Percentiles rank a stretch among this genome's conserved stretches.
phyloP scores from a whole-genome alignment of 2,888 invertebrate genomes.

The Melangyna quadrimaculata region DNA sequence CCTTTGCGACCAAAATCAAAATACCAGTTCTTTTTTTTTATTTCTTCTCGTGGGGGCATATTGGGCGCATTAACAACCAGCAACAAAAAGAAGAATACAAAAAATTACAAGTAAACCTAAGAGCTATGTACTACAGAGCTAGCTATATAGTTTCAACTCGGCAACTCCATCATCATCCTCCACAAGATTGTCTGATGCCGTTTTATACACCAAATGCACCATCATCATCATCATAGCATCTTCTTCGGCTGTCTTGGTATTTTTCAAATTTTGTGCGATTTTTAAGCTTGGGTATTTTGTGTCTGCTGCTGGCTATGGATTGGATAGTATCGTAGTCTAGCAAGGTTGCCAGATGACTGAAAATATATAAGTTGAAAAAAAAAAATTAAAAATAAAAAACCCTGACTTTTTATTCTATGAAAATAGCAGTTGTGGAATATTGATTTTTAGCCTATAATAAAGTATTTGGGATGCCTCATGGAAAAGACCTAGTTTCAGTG shows the following conservation, averaged over 20 bases:
- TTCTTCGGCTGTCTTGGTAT: slow-evolving; percentile 4
- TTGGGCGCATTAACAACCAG: slow-evolving; percentile 30
- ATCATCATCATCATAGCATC: slow-evolving; percentile 22
- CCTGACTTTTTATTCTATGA: too few species aligned
- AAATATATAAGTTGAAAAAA: background rate
- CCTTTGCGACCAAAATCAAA: slow-evolving; percentile 47
- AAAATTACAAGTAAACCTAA: background rate
- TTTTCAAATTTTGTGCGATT: slow-evolving; percentile 26
- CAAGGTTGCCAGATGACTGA: background rate
- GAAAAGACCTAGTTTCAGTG: too few species aligned
- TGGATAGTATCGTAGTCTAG: background rate
- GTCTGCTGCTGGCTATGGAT: slow-evolving; percentile 26
- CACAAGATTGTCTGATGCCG: slow-evolving; percentile 16
- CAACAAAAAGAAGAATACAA: slow-evolving; percentile 18
- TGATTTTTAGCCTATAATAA: too few species aligned
- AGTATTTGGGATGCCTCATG: too few species aligned
- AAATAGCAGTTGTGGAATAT: too few species aligned
- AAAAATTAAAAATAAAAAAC: too few species aligned
- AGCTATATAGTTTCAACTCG: background rate
- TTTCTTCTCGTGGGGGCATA: slow-evolving; percentile 35
- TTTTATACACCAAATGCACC: background rate
- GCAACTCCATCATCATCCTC: slow-evolving; percentile 23
- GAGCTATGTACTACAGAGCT: too few species aligned
- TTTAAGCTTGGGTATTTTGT: slow-evolving; percentile 44
- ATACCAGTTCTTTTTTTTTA: slow-evolving; percentile 51